Percentiles rank a stretch among this genome's conserved stretches.
Conservation (phyloP, 1,140 invertebrate species). For the Mylabris phalerata region DNA sequence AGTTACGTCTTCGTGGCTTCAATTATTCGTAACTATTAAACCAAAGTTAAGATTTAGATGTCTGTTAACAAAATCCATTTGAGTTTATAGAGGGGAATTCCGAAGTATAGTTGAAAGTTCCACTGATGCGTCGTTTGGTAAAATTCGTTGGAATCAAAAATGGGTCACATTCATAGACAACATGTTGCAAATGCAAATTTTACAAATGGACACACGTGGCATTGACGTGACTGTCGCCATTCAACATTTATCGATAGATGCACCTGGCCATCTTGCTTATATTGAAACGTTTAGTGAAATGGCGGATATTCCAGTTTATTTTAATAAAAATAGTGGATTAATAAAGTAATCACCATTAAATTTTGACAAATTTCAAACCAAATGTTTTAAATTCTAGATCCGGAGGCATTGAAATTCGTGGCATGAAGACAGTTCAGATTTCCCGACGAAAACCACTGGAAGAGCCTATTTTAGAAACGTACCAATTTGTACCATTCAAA, state of each 20-base stretch:
- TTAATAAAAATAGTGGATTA: constrained; percentile 27
- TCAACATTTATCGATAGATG: too few relatives aligned
- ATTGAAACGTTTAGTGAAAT: too few relatives aligned
- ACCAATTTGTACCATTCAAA: constrained; percentile 62
- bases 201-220: too few relatives aligned
- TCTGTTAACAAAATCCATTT: neutral
- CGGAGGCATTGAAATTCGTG: constrained; percentile 41
- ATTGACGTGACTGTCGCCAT: too few relatives aligned
- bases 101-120: constrained; percentile 23
- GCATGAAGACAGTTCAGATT: constrained; percentile 72
- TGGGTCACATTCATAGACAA: too few relatives aligned
- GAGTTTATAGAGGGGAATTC: constrained; percentile 22
- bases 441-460: constrained; percentile 55
- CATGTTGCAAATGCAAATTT: too few relatives aligned
- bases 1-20: constrained; percentile 81
- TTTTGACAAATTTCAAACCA: neutral
- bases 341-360: neutral
- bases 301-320: too few relatives aligned
- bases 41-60: too few relatives aligned
- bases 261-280: too few relatives aligned
- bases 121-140: too few relatives aligned
- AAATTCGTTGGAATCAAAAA: too few relatives aligned
- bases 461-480: constrained; percentile 29
- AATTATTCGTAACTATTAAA: constrained; percentile 59
- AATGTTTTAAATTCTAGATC: constrained; percentile 1